Evolutionary conservation across 2,113 vertebrate species (phyloP), one percentile per base, ranked within the genome.

Genomic region (Pantherophis guttatus): DNA sequence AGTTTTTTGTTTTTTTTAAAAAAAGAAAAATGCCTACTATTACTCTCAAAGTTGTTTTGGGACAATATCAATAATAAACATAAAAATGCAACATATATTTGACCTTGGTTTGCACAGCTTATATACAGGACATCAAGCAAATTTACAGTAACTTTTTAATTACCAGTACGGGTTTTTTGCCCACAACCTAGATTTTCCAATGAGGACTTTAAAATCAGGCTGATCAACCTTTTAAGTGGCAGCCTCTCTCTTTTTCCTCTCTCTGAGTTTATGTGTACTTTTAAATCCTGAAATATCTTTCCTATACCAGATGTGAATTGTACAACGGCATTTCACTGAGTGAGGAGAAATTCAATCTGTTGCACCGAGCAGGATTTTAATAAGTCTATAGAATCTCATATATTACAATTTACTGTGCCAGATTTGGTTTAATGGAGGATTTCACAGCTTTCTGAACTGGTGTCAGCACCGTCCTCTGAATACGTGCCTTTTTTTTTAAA

Each of bases 51-150:
- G 92, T n/a, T 3, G 19, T 58, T 11, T 13, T 88, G 86, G 57
- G 59, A 39, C 19, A 39, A 15, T 6, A 8, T 10, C 53, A 90
- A 53, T 21, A 33, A 23, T 58, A 29, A 21, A 33, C 19, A 21
- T 70, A 90, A 58, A 93, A 95, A 90, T 19, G 13, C 17, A 88
- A 54, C 33, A 59, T 33, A 54, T 86, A 24, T 87, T 59, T 58
- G 70, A 91, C 50, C 70, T 87, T 50, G 93, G n/a, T 33, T 94
- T 91, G 87, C 90, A 87, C 92, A 81, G 92, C 75, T 87, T 93
- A n/a, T 5, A 92, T 81, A 93, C 2, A 75, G 44, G 92, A 87
- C 93, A 94, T 95, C 94, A 96, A 95, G 86, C 23, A 24, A 86
- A 19, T 17, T 39, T 0, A 15, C 86, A 95, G 52, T 89, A 93